Percentiles rank a stretch among this genome's conserved stretches.
phyloP scores from a whole-genome alignment of 2,888 invertebrate genomes.

The Morpho helenor region DNA sequence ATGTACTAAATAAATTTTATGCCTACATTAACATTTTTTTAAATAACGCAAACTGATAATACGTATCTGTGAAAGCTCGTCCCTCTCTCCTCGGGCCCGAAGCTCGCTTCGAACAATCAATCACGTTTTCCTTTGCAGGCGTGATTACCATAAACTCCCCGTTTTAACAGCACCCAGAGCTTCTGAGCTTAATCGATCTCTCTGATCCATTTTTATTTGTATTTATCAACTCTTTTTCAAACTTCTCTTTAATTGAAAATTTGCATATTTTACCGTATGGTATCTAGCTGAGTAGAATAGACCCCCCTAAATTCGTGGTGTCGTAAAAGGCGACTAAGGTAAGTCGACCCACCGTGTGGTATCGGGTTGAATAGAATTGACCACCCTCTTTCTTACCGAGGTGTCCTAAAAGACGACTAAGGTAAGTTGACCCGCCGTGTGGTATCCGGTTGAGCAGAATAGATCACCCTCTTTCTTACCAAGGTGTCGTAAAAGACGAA shows the following conservation, averaged over 20 bases:
- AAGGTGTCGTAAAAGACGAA: too few relatives aligned
- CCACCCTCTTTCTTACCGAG: too few relatives aligned
- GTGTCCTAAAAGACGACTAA: too few relatives aligned
- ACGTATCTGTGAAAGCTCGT: conserved; percentile 16
- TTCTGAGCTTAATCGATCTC: conserved; percentile 70
- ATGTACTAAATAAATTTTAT: too few relatives aligned
- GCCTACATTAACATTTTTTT: conserved; percentile 1
- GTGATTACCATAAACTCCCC: conserved; percentile 78
- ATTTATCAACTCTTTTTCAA: conserved; percentile 54
- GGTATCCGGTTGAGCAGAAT: too few relatives aligned
- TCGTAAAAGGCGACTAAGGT: too few relatives aligned
- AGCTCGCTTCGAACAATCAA: conserved; percentile 52
- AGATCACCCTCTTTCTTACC: too few relatives aligned
- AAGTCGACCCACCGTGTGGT: too few relatives aligned
- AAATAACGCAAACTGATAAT: conserved; percentile 15
- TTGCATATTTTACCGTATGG: conserved; percentile 42
- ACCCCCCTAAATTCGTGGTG: too few relatives aligned
- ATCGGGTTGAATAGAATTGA: too few relatives aligned
- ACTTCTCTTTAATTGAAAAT: conserved; percentile 67
- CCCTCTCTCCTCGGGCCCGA: conserved; percentile 10
- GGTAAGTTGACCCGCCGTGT: too few relatives aligned
- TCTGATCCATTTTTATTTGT: conserved; percentile 59
- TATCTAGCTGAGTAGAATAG: too few relatives aligned
- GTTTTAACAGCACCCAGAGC: conserved; percentile 68
- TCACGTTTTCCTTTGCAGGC: conserved; percentile 63